Evolutionary conservation across 1,140 invertebrate species (phyloP).

Genomic region (Meloidogyne chitwoodi): DNA sequence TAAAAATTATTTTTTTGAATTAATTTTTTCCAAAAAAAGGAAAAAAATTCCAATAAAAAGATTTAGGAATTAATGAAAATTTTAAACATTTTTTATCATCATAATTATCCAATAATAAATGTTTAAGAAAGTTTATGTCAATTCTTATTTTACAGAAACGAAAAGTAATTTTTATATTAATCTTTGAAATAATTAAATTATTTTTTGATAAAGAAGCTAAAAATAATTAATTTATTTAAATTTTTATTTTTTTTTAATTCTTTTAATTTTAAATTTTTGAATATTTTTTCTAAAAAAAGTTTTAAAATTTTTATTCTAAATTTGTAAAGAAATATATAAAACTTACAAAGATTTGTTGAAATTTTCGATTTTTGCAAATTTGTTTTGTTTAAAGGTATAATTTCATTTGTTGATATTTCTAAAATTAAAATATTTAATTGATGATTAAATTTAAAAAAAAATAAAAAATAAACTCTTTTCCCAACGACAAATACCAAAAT

Average conservation of each 20-base stretch:
- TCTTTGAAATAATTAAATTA: background rate
- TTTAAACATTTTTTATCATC: background rate
- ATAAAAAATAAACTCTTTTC: background rate
- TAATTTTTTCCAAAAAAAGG: background rate
- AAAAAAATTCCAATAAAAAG: background rate
- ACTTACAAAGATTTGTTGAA: background rate
- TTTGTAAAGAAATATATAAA: no score
- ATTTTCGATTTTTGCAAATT: no score
- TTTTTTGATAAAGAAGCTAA: no score
- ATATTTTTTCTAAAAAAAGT: no score
- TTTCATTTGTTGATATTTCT: background rate
- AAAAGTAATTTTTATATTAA: background rate
- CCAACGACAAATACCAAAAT: background rate
- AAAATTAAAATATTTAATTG: background rate
- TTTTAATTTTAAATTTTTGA: no score
- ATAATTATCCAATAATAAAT: background rate
- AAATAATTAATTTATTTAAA: no score
- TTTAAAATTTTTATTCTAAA: no score
- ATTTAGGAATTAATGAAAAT: background rate
- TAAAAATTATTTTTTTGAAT: background rate
- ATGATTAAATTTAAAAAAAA: background rate
- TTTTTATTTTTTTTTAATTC: no score
- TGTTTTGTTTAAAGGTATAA: background rate
- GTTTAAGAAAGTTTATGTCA: background rate
- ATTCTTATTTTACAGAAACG: background rate